Conservation (phyloP, 2,888 invertebrate genomes). For the Auanema sp. region DNA sequence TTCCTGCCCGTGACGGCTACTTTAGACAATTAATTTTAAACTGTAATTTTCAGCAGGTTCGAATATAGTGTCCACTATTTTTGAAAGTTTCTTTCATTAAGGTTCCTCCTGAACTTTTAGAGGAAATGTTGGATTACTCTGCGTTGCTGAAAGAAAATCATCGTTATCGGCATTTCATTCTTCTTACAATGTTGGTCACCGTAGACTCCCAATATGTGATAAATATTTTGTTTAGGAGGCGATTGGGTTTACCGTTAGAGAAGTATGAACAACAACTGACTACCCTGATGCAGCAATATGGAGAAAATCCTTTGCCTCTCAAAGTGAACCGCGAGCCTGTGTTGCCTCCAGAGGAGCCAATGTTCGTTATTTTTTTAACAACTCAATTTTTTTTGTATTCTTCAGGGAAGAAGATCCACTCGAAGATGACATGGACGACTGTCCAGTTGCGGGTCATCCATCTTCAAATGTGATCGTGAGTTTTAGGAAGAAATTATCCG, state of each 20-base stretch:
- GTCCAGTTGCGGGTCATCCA: conserved; percentile 33
- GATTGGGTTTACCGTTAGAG: conserved; percentile 27
- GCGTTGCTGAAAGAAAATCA: conserved; percentile 71
- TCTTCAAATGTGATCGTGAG: conserved; percentile 26
- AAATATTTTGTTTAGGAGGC: conserved; percentile 25
- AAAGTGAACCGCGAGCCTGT: not conserved
- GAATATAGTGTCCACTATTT: too few species aligned
- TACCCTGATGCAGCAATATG: conserved; percentile 27
- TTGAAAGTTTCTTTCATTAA: too few species aligned
- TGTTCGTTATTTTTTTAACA: not conserved
- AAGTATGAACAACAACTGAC: conserved; percentile 37
- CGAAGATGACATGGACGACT: conserved; percentile 30
- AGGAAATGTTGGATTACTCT: conserved; percentile 71
- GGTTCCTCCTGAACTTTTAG: conserved; percentile 58
- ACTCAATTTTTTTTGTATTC: not conserved
- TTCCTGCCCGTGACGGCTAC: conserved; percentile 68
- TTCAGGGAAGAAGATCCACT: conserved; percentile 14
- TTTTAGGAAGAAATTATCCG: too few species aligned
- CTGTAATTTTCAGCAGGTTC: too few species aligned
- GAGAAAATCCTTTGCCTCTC: conserved; percentile 20
- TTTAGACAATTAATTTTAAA: conserved; percentile 67
- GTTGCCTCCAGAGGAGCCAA: not conserved
- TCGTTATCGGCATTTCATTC: too few species aligned
- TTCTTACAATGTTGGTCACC: not conserved
- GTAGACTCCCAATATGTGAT: not conserved